Evolutionary conservation across 2,797 vertebrate species (phyloP), one percentile per base, ranked within the genome.

Genomic region (Scyliorhinus canicula): DNA sequence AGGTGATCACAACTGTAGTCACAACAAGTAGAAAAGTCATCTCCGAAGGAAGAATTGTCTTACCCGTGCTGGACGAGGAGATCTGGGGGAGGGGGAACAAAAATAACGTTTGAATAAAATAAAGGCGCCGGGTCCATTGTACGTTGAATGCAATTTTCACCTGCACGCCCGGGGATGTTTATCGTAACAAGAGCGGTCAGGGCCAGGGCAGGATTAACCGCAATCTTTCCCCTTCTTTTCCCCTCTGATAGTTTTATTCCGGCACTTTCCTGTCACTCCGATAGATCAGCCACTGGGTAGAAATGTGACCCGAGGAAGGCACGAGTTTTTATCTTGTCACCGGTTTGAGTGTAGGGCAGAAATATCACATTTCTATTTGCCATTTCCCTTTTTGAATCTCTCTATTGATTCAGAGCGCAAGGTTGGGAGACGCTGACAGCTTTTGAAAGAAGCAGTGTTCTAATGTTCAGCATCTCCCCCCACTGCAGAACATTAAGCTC

Each of bases 301-400:
- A 85, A 67, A 52, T n/a, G 50, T 85, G 52, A 55, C 55, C 74
- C 28, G 28, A 50, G 74, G 60, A 44, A 16, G 50, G 77, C 35
- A 26, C 74, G 40, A 60, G 52, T 85, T 79, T 79, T 95, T 55
- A 82, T 63, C 95, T 82, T 85, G 40, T 44, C 74, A 52, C 67
- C 35, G 57, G 35, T 65, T 40, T 95, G 19, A 60, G 35, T 14
- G 9, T 31, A 77, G 71, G 57, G 74, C 40, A 44, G 11, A 77
- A 82, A 95, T 63, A 95, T 95, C 82, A 11, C 11, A 85, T 95
- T 96, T 95, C 95, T 95, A 93, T 95, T 96, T 95, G 31, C 95
- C 95, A 96, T 96, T 94, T 65, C 67, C 95, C 35, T 95, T 96
- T 96, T 97, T 97, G 97, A 97, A 98, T 97, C 96, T 97, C 96